These are phyloP conservation scores for Drosophila persimilis DNA, from an alignment of 1,140 invertebrate genomes.

Conservation along the genomic window DNA sequence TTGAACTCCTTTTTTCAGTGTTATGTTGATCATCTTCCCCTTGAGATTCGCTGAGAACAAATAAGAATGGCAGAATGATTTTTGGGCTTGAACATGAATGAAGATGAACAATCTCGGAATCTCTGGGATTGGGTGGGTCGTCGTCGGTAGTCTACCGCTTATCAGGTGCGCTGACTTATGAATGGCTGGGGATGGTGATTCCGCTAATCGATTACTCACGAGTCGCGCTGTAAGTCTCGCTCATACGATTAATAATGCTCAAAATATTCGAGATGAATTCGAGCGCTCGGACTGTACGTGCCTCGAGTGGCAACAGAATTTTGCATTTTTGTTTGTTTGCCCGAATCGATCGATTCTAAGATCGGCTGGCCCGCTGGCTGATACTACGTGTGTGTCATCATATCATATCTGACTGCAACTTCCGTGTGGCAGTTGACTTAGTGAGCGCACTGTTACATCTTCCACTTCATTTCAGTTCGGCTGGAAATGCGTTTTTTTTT, in stretches of 20 bases:
- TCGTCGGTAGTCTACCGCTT: slow-evolving; percentile 30
- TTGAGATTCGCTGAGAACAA: slow-evolving; percentile 29
- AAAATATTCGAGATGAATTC: slow-evolving; percentile 40
- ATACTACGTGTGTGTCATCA: background rate
- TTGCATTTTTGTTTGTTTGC: slow-evolving; percentile 38
- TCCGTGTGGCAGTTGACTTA: slow-evolving; percentile 24
- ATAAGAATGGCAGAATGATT: background rate
- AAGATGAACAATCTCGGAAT: slow-evolving; percentile 11
- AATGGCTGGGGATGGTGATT: slow-evolving; percentile 27
- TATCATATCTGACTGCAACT: slow-evolving; percentile 13
- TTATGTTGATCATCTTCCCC: slow-evolving; percentile 33
- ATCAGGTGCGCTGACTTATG: slow-evolving; percentile 30
- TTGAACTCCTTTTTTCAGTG: slow-evolving; percentile 41
- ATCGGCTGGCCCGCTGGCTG: background rate
- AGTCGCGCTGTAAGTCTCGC: slow-evolving; percentile 18
- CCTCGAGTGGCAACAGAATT: slow-evolving; percentile 25
- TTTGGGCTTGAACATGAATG: slow-evolving; percentile 19
- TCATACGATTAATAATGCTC: slow-evolving; percentile 36
- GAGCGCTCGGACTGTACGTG: slow-evolving; percentile 42
- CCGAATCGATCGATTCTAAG: slow-evolving; percentile 51
- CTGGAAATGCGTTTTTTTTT: slow-evolving; percentile 51
- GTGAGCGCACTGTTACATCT: slow-evolving; percentile 37
- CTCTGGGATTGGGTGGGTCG: background rate
- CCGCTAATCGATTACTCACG: slow-evolving; percentile 54
- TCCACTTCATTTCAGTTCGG: slow-evolving; percentile 1